A percentile compares a stretch with the other conserved stretches of the same genome.
Evolutionary conservation across 2,797 vertebrate species (phyloP).

Genomic region (Lagocephalus sceleratus): DNA sequence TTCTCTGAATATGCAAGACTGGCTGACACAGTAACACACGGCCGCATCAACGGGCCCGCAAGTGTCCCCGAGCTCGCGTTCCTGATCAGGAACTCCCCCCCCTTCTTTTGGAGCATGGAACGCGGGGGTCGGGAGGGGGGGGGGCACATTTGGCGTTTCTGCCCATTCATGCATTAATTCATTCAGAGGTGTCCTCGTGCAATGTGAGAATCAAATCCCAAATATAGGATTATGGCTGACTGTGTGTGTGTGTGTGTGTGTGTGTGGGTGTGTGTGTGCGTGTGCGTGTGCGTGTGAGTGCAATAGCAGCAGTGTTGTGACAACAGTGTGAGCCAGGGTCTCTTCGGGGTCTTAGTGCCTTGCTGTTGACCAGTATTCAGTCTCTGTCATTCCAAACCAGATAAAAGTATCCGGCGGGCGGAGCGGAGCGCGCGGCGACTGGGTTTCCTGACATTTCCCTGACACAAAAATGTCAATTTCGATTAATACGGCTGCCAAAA

Average conservation of each 20-base stretch:
- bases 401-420: constrained; percentile 32
- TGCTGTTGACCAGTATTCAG: constrained; percentile 7
- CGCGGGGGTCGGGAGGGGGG: constrained; percentile 14
- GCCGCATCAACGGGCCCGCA: constrained; percentile 38
- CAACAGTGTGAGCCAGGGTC: constrained; percentile 47
- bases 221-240: constrained; percentile 26
- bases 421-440: not conserved
- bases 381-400: constrained; percentile 32
- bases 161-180: constrained; percentile 27
- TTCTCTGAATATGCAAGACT: constrained; percentile 61
- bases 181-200: constrained; percentile 27
- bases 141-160: constrained; percentile 27
- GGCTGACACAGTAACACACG: constrained; percentile 72
- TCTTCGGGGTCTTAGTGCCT: constrained; percentile 59
- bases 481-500: not conserved
- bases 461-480: constrained; percentile 22
- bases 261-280: constrained; percentile 1
- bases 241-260: constrained; percentile 6
- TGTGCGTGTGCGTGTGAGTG: constrained; percentile 28
- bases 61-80: not conserved
- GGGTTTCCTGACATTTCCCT: constrained; percentile 1
- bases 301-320: constrained; percentile 59
- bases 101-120: constrained; percentile 19
- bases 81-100: constrained; percentile 31
- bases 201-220: constrained; percentile 23